phyloP scores from a whole-genome alignment of 2,113 vertebrate species.

The Myotis lucifugus region DNA sequence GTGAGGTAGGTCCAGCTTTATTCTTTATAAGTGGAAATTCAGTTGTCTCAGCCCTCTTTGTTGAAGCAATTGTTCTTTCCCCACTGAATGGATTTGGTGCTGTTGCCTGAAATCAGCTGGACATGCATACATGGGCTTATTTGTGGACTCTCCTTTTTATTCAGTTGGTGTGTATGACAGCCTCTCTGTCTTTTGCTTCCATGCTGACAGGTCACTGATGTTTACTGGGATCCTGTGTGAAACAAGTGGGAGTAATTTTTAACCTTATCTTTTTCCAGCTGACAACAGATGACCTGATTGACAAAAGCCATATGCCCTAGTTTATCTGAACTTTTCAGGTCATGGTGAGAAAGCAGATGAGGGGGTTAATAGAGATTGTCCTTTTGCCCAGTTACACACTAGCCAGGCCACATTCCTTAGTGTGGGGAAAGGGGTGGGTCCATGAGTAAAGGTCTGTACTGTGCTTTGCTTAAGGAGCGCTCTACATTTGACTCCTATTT shows the following conservation, averaged over 20 bases:
- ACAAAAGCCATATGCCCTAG: neutral
- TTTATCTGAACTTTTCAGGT: conserved; percentile 19
- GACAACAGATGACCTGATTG: neutral
- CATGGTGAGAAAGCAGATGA: neutral
- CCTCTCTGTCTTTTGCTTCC: neutral
- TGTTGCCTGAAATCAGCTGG: neutral
- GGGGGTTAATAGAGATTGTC: neutral
- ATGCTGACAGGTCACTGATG: neutral
- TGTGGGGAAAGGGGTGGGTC: neutral
- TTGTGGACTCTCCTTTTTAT: neutral
- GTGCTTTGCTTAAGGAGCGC: neutral
- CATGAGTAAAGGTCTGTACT: neutral
- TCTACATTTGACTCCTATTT: neutral
- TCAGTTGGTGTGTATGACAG: neutral
- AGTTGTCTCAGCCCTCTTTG: neutral
- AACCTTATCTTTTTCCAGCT: neutral
- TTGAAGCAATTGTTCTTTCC: neutral
- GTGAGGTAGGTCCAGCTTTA: neutral
- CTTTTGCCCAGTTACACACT: neutral
- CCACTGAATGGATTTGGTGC: neutral
- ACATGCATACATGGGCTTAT: neutral
- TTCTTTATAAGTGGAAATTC: neutral
- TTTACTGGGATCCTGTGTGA: neutral
- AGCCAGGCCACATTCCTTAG: neutral
- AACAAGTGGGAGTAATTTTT: neutral